These are phyloP conservation scores for Myripristis murdjan DNA, from an alignment of 2,797 vertebrate species.

Conservation along the genomic window DNA sequence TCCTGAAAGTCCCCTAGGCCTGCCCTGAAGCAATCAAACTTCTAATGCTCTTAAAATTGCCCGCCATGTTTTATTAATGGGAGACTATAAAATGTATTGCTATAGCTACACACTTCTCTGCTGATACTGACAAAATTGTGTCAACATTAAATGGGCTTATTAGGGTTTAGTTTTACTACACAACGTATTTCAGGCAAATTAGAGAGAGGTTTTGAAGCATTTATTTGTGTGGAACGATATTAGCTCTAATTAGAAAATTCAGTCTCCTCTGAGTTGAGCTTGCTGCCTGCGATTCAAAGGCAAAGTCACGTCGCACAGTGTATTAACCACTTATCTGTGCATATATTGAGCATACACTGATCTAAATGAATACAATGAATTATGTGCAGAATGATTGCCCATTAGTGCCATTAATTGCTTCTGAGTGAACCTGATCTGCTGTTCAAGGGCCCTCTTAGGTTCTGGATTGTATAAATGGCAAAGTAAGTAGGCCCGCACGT, in stretches of 20 bases:
- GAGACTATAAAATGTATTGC: constrained; percentile 75
- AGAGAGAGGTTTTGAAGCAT: constrained; percentile 7
- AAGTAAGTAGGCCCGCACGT: constrained; percentile 54
- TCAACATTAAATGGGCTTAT: constrained; percentile 66
- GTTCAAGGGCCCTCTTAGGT: constrained; percentile 60
- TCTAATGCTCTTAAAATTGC: constrained; percentile 88
- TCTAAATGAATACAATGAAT: constrained; percentile 54
- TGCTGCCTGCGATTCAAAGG: neutral
- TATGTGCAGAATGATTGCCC: constrained; percentile 53
- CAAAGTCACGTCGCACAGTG: neutral
- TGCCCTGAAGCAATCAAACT: constrained; percentile 85
- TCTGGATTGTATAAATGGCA: constrained; percentile 52
- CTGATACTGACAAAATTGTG: constrained; percentile 65
- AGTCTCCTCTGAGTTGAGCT: constrained; percentile 37
- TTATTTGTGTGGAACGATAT: neutral
- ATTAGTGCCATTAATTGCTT: constrained; percentile 72
- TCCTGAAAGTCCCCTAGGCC: constrained; percentile 82
- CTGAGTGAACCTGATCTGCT: constrained; percentile 64
- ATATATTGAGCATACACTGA: constrained; percentile 18
- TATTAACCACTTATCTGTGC: constrained; percentile 41
- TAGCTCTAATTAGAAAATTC: neutral
- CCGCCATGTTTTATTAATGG: constrained; percentile 85
- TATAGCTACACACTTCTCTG: constrained; percentile 60
- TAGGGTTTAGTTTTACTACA: constrained; percentile 57
- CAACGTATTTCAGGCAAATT: constrained; percentile 61